These are phyloP conservation scores for Ceryle rudis DNA, from an alignment of 2,797 vertebrate genomes.

Conservation along the genomic window DNA sequence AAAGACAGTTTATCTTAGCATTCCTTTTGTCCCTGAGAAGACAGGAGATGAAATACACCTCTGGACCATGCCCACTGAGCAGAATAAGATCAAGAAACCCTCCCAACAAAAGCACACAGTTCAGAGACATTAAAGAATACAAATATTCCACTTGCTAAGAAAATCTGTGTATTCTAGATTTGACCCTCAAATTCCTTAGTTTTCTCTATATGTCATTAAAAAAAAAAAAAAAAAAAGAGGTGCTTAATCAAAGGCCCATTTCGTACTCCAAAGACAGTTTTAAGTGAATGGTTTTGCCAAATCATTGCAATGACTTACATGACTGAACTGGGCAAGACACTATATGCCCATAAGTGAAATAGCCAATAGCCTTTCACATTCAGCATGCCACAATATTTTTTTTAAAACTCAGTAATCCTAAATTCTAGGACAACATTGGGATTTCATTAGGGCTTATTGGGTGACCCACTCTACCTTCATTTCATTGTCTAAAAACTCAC, in stretches of 20 bases:
- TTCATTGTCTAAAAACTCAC: background rate
- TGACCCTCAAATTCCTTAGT: background rate
- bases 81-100: background rate
- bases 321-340: background rate
- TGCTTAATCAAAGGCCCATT: background rate
- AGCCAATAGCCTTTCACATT: background rate
- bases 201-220: accelerated
- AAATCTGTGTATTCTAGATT: background rate
- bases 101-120: background rate
- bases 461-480: background rate
- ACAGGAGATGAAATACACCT: background rate
- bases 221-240: background rate
- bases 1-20: background rate
- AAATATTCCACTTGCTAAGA: background rate
- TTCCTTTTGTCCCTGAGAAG: background rate
- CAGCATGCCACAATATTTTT: background rate
- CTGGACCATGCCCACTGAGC: background rate
- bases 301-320: background rate
- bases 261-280: background rate
- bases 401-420: background rate
- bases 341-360: background rate
- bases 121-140: background rate
- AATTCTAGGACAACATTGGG: background rate
- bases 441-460: background rate
- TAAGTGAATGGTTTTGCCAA: background rate